Evolutionary conservation across 2,113 vertebrate species (phyloP).

Genomic region (Hassar affinis): DNA sequence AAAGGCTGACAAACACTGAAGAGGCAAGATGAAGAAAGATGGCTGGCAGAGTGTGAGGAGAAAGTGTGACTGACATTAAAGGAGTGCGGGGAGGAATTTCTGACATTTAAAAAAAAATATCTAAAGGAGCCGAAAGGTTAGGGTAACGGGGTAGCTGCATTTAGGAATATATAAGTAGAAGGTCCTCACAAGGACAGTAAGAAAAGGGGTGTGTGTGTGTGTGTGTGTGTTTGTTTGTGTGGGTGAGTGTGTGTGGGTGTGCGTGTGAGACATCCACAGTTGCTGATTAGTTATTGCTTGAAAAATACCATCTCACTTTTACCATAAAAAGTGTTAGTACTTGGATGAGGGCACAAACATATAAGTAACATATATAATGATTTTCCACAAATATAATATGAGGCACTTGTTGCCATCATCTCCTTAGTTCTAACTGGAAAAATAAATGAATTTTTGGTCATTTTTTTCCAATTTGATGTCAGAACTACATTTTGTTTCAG

Average conservation of each 20-base stretch:
- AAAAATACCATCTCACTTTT: neutral
- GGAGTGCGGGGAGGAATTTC: neutral
- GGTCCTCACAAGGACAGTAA: neutral
- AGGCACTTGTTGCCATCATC: neutral
- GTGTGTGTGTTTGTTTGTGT: neutral
- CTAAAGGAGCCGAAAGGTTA: neutral
- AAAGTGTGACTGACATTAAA: constrained; percentile 19
- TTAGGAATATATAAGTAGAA: neutral
- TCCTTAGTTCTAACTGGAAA: neutral
- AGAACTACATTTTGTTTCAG: neutral
- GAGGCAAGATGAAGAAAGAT: constrained; percentile 16
- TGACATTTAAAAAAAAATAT: neutral
- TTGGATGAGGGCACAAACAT: neutral
- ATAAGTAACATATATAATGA: neutral
- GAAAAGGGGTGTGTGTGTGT: neutral
- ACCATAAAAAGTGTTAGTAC: neutral
- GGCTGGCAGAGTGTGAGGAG: constrained; percentile 23
- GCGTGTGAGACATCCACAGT: neutral
- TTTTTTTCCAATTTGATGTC: neutral
- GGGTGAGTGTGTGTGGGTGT: no score
- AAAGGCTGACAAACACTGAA: neutral
- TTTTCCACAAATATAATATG: neutral
- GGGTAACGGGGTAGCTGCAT: no score
- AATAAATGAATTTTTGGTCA: no score
- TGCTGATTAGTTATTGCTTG: neutral